These are phyloP conservation scores for Cosmopolites sordidus DNA, from an alignment of 2,888 invertebrate genomes.

Conservation along the genomic window DNA sequence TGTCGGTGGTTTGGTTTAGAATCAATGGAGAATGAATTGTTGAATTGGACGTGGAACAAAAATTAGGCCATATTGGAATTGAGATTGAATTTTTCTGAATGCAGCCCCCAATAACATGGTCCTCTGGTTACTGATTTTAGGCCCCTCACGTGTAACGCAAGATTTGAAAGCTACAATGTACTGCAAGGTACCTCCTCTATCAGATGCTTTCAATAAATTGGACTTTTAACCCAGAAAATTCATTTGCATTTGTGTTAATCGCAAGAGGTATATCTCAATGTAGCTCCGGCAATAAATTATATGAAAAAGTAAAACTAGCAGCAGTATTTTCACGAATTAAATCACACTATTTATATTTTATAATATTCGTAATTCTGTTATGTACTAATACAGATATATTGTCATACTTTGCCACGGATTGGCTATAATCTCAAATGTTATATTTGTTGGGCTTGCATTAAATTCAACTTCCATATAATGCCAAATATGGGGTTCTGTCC, in stretches of 20 bases:
- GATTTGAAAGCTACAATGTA: constrained; percentile 67
- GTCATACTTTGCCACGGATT: constrained; percentile 6
- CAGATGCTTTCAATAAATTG: constrained; percentile 63
- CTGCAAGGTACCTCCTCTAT: constrained; percentile 76
- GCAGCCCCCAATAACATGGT: constrained; percentile 58
- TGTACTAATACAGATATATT: not conserved
- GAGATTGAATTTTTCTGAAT: constrained; percentile 57
- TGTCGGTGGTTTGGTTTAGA: constrained; percentile 61
- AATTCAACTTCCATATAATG: constrained; percentile 53
- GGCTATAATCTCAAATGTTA: constrained; percentile 16
- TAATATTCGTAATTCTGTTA: constrained; percentile 27
- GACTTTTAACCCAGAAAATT: constrained; percentile 65
- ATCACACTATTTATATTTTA: constrained; percentile 41
- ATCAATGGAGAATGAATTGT: constrained; percentile 57
- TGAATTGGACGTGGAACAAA: constrained; percentile 51
- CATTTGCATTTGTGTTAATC: constrained; percentile 63
- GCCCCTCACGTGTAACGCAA: constrained; percentile 45
- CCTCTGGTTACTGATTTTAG: constrained; percentile 34
- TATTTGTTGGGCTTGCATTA: not conserved
- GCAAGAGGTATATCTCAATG: constrained; percentile 61
- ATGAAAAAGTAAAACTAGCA: constrained; percentile 73
- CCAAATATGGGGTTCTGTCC: constrained; percentile 57
- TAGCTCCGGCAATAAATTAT: constrained; percentile 57
- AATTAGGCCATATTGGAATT: constrained; percentile 59
- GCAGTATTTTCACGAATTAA: constrained; percentile 60